Conservation (phyloP, 2,888 invertebrate species). For the Dolichopus griseipennis region DNA sequence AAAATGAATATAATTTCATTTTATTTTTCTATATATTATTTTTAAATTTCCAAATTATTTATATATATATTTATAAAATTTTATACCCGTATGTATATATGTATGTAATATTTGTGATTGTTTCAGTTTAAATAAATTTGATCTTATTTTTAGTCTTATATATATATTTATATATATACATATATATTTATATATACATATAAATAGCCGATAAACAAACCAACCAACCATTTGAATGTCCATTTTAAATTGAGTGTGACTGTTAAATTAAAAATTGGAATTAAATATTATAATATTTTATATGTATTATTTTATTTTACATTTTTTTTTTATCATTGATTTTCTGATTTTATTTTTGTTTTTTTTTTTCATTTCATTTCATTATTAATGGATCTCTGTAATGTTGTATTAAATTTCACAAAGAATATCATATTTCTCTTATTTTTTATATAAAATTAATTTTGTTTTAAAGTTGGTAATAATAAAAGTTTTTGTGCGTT, state of each 20-base stretch:
- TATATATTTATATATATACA: too few relatives aligned
- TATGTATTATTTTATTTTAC: not conserved
- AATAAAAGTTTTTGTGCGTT: not conserved
- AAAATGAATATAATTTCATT: too few relatives aligned
- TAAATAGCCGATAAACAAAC: too few relatives aligned
- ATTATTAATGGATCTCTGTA: constrained; percentile 4
- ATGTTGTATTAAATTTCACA: constrained; percentile 3
- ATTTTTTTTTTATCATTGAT: not conserved
- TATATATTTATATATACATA: too few relatives aligned
- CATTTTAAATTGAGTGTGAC: constrained; percentile 4
- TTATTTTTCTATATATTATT: too few relatives aligned
- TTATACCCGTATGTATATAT: too few relatives aligned
- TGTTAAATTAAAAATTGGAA: not conserved
- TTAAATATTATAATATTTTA: not conserved
- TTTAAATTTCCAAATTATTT: too few relatives aligned
- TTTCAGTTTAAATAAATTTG: too few relatives aligned
- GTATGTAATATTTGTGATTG: too few relatives aligned
- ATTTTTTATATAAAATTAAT: constrained; percentile 1
- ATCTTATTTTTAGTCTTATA: too few relatives aligned
- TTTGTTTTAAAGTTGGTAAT: not conserved
- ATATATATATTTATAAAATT: too few relatives aligned
- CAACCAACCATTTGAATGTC: not conserved
- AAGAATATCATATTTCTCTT: not conserved
- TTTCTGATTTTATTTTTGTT: too few relatives aligned
- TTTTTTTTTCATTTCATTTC: not conserved